Conservation (phyloP, 2,888 invertebrate genomes). For the Chymomyza amoena region DNA sequence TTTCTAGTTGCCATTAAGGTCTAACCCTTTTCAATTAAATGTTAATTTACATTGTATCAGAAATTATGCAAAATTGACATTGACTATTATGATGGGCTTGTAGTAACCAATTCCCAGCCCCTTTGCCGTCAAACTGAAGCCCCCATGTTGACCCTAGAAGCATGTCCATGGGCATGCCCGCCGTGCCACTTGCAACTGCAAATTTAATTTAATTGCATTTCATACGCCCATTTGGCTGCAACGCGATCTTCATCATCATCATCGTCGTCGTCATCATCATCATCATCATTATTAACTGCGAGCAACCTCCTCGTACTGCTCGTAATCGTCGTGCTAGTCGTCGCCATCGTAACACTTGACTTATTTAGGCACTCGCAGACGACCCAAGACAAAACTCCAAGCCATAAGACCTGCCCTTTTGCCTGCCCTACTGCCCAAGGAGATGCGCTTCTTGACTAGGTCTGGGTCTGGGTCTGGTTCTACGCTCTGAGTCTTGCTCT, state of each 20-base stretch:
- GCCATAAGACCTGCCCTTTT: neutral
- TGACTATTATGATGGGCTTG: constrained; percentile 51
- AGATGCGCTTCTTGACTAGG: neutral
- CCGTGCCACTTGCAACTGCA: constrained; percentile 58
- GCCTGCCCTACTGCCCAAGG: neutral
- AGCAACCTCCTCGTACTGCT: neutral
- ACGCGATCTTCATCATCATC: constrained; percentile 20
- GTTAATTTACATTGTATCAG: constrained; percentile 38
- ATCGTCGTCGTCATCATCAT: neutral
- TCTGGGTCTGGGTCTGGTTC: neutral
- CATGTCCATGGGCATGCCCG: neutral
- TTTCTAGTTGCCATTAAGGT: neutral
- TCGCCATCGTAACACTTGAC: constrained; percentile 60
- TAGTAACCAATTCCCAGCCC: neutral
- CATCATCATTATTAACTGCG: neutral
- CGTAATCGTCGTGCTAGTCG: constrained; percentile 25
- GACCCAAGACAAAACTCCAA: neutral
- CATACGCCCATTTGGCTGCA: constrained; percentile 70
- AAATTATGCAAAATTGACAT: constrained; percentile 65
- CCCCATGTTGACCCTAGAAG: neutral
- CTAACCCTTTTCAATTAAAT: constrained; percentile 56
- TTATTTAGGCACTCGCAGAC: constrained; percentile 52
- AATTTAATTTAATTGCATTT: constrained; percentile 72
- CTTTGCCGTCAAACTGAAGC: neutral
- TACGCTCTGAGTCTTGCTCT: neutral